phyloP scores from a whole-genome alignment of 2,797 vertebrate species.

The Megalops cyprinoides region DNA sequence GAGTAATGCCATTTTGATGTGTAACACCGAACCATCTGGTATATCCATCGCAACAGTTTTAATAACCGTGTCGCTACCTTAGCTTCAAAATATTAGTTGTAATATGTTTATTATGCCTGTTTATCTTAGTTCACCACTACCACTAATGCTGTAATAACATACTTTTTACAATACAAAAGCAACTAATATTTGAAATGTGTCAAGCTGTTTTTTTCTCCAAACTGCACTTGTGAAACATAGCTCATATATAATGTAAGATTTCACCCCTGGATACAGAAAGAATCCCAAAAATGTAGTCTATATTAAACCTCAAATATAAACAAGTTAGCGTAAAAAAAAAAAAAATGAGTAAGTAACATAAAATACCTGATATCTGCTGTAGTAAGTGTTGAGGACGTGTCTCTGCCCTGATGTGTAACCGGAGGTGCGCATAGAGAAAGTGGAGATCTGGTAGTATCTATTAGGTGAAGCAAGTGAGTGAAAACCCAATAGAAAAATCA shows the following conservation, averaged over 20 bases:
- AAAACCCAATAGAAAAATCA: slow-evolving; percentile 58
- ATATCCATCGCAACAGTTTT: neutral
- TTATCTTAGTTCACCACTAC: slow-evolving; percentile 4
- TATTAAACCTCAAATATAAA: slow-evolving; percentile 22
- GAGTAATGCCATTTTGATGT: slow-evolving; percentile 14
- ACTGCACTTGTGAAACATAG: slow-evolving; percentile 20
- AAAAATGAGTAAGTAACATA: too few relatives aligned
- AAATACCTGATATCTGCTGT: slow-evolving; percentile 74
- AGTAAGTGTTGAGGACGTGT: slow-evolving; percentile 50
- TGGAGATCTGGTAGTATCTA: slow-evolving; percentile 47
- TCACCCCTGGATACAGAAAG: slow-evolving; percentile 13
- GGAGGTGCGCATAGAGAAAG: slow-evolving; percentile 49
- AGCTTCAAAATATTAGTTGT: neutral
- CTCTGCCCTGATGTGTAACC: slow-evolving; percentile 61
- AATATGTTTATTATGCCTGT: neutral
- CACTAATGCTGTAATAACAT: slow-evolving; percentile 5
- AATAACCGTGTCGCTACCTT: neutral
- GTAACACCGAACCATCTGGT: neutral
- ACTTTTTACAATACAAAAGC: slow-evolving; percentile 24
- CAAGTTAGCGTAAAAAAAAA: slow-evolving; percentile 53
- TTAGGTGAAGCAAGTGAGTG: slow-evolving; percentile 42
- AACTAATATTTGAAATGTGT: slow-evolving; percentile 14
- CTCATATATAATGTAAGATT: slow-evolving; percentile 11
- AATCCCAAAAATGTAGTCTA: slow-evolving; percentile 12
- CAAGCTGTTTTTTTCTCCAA: neutral